Evolutionary conservation across 2,888 invertebrate genomes (phyloP).

Genomic region (Diplolepis rosae): DNA sequence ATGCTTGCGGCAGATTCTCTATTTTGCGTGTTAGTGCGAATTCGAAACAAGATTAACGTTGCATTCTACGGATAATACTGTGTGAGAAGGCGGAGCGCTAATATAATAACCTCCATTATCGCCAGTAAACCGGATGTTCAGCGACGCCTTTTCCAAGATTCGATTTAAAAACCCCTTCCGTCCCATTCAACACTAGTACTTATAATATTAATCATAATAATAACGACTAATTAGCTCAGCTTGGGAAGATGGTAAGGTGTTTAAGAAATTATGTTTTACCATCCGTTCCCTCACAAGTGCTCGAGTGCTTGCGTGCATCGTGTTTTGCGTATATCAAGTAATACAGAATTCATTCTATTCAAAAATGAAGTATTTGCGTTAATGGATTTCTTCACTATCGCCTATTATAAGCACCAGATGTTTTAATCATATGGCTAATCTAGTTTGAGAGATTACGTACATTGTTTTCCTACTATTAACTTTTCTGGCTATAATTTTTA

Average conservation of each 20-base stretch:
- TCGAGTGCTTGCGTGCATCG: background rate
- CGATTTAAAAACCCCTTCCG: conserved; percentile 30
- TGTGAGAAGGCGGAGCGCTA: conserved; percentile 6
- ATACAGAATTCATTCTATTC: no score
- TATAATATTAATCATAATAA: conserved; percentile 19
- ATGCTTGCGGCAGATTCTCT: conserved; percentile 6
- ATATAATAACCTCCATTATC: conserved; percentile 21
- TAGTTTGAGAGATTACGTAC: no score
- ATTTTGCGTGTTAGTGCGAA: conserved; percentile 24
- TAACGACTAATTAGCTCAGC: conserved; percentile 22
- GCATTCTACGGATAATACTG: conserved; percentile 20
- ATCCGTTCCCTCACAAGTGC: background rate
- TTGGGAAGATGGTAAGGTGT: conserved; percentile 21
- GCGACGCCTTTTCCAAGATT: conserved; percentile 8
- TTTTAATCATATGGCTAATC: no score
- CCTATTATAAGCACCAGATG: no score
- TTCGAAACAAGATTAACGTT: conserved; percentile 20
- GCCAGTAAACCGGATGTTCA: conserved; percentile 30
- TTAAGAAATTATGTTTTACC: conserved; percentile 4
- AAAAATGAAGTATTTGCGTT: no score
- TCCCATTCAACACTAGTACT: conserved; percentile 9
- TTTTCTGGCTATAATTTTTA: no score
- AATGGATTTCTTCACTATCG: no score
- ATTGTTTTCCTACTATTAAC: no score
- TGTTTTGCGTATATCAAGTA: no score